phyloP scores from a whole-genome alignment of 1,140 invertebrate genomes.

The Liolophura sinensis region DNA sequence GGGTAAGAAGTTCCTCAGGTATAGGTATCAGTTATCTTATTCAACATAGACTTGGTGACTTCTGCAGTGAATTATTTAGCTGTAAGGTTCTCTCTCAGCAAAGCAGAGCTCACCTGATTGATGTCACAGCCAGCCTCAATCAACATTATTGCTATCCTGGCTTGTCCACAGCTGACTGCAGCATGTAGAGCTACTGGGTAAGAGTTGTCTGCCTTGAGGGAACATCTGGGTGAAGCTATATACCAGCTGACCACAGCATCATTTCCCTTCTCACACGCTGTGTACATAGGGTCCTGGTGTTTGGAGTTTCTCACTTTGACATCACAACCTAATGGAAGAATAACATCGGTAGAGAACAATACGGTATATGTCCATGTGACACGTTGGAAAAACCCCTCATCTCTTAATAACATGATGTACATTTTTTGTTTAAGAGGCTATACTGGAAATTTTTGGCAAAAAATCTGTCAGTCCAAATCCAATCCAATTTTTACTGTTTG shows the following conservation, averaged over 20 bases:
- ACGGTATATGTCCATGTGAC: no score
- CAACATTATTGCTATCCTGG: slow-evolving; percentile 36
- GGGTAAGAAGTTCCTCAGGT: no score
- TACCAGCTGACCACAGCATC: slow-evolving; percentile 36
- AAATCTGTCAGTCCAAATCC: no score
- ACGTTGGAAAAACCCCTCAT: no score
- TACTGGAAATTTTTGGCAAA: no score
- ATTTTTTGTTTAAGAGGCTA: no score
- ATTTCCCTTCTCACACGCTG: slow-evolving; percentile 48
- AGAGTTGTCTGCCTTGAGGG: slow-evolving; percentile 17
- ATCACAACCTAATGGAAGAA: slow-evolving; percentile 45
- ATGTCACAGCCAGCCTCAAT: slow-evolving; percentile 47
- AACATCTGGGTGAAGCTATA: slow-evolving; percentile 28
- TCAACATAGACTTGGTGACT: slow-evolving; percentile 5
- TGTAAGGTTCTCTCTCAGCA: background rate
- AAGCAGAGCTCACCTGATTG: slow-evolving; percentile 38
- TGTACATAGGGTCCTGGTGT: slow-evolving; percentile 41
- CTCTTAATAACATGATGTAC: no score
- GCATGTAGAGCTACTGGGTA: slow-evolving; percentile 44
- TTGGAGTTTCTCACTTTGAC: slow-evolving; percentile 37
- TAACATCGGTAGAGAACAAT: background rate
- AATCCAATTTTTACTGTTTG: no score
- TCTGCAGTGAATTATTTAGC: no score
- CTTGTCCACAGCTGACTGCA: slow-evolving; percentile 37
- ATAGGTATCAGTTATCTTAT: no score